These are phyloP conservation scores for Micromussa lordhowensis DNA, from an alignment of 92 coral and sea anemone species.

Conservation along the genomic window DNA sequence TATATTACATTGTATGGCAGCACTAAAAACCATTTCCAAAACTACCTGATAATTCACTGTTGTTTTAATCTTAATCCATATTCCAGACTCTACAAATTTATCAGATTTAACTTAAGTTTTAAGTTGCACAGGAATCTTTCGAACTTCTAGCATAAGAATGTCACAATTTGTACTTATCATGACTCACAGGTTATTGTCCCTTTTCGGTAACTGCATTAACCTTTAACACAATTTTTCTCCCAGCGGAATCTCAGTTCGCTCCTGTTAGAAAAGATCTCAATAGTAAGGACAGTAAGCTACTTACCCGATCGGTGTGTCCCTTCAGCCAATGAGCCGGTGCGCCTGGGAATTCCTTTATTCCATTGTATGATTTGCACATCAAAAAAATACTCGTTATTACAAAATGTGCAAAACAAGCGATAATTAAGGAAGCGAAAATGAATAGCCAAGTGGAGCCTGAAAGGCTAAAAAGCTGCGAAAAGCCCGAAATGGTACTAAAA, in stretches of 20 bases:
- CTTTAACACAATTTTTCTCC: not conserved
- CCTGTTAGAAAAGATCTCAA: not conserved
- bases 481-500: not conserved
- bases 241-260: not conserved
- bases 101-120: not conserved
- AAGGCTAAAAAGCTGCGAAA: not conserved
- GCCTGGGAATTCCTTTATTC: conserved; percentile 34
- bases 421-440: conserved; percentile 22
- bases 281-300: not conserved
- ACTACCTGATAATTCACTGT: not conserved
- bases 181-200: not conserved
- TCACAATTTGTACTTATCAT: too few relatives aligned
- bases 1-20: not conserved
- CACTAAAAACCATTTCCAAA: not conserved
- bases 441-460: conserved; percentile 38
- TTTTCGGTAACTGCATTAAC: not conserved
- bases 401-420: conserved; percentile 43
- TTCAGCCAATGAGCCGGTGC: conserved; percentile 57
- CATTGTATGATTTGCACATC: conserved; percentile 24
- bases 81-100: not conserved
- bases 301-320: conserved; percentile 54
- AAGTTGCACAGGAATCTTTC: not conserved
- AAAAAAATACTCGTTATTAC: conserved; percentile 34
- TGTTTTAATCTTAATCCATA: not conserved
- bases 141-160: not conserved